A percentile compares a stretch with the other conserved stretches of the same genome.
These are phyloP conservation scores for Psittacara wagleri DNA, from an alignment of 2,113 vertebrate genomes.

Conservation along the genomic window DNA sequence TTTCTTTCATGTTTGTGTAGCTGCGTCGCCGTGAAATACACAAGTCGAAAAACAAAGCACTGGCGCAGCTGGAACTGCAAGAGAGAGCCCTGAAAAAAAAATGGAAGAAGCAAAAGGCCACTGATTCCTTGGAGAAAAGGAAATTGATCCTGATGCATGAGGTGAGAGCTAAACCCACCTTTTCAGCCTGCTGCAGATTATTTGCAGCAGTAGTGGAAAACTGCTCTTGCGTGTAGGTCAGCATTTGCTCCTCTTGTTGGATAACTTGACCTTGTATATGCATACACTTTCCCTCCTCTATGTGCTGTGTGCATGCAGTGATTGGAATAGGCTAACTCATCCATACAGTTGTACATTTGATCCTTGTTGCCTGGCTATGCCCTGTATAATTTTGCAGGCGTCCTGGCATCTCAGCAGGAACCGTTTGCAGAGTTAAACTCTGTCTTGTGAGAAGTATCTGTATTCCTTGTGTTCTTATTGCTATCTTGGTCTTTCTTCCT, in stretches of 20 bases:
- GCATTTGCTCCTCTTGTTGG: not conserved
- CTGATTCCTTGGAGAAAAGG: slow-evolving; percentile 74
- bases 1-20: slow-evolving; percentile 48
- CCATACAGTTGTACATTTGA: accelerated
- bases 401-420: not conserved
- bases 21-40: slow-evolving; percentile 86
- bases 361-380: not conserved
- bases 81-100: slow-evolving; percentile 78
- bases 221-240: not conserved
- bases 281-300: not conserved
- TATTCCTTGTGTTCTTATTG: not conserved
- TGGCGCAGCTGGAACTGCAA: slow-evolving; percentile 87
- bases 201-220: not conserved
- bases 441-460: not conserved
- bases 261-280: not conserved
- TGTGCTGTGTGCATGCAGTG: not conserved
- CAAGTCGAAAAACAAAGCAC: slow-evolving; percentile 85
- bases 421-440: not conserved
- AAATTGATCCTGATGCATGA: slow-evolving; percentile 85
- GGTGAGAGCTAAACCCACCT: slow-evolving; percentile 66
- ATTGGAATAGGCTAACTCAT: not conserved
- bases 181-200: not conserved
- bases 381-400: not conserved
- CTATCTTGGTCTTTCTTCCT: not conserved
- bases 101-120: slow-evolving; percentile 72